These are phyloP conservation scores for Pangasianodon hypophthalmus DNA, from an alignment of 2,113 vertebrate genomes.

Conservation along the genomic window DNA sequence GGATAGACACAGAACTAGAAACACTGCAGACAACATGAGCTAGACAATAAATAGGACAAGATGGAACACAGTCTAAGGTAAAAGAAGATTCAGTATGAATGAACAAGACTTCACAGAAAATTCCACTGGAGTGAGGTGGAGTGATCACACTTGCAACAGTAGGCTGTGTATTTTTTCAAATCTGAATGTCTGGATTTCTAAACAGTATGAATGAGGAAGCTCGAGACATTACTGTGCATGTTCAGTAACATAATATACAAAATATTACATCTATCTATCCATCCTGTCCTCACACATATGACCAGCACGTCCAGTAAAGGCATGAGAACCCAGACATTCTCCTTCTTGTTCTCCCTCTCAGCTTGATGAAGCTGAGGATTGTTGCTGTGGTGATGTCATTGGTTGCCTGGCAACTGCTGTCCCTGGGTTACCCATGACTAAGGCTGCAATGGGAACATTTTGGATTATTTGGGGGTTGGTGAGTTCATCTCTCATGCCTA, in stretches of 20 bases:
- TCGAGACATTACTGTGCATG: not conserved
- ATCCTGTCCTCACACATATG: too few species aligned
- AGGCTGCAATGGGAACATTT: constrained; percentile 43
- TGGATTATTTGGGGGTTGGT: constrained; percentile 36
- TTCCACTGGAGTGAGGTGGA: not conserved
- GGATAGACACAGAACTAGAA: not conserved
- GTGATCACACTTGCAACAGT: not conserved
- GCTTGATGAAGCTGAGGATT: constrained; percentile 38
- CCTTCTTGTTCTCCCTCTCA: constrained; percentile 16
- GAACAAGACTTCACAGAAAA: not conserved
- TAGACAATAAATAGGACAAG: not conserved
- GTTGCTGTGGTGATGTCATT: constrained; percentile 54
- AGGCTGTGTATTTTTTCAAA: not conserved
- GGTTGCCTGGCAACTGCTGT: constrained; percentile 52
- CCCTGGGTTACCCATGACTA: constrained; percentile 38
- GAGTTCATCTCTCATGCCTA: constrained; percentile 13
- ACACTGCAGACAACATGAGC: not conserved
- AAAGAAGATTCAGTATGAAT: not conserved
- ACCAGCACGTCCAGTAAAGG: not conserved
- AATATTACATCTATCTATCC: not conserved
- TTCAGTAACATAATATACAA: not conserved
- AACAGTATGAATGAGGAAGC: not conserved
- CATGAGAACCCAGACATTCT: not conserved
- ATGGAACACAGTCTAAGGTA: not conserved
- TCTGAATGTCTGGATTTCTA: not conserved